Conservation (phyloP, 2,797 vertebrate species). For the Myotis findleyi region DNA sequence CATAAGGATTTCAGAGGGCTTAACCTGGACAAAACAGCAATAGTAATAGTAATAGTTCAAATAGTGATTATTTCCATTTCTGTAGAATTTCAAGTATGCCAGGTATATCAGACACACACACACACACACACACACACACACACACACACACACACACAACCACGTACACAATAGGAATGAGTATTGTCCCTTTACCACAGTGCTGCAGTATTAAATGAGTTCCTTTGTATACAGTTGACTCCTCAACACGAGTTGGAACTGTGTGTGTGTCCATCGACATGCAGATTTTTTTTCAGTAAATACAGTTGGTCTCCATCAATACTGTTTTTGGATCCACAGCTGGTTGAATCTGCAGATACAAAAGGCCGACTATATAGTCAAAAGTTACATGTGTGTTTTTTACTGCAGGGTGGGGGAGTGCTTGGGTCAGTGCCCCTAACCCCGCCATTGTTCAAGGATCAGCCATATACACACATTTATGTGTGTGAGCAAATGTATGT, state of each 20-base stretch:
- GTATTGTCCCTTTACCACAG: not conserved
- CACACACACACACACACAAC: not conserved
- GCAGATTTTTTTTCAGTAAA: not conserved
- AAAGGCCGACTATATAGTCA: not conserved
- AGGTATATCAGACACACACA: not conserved
- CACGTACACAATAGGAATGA: not conserved
- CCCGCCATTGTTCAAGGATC: not conserved
- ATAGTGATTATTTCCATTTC: not conserved
- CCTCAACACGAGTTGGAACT: not conserved
- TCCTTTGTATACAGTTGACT: not conserved
- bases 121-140: not conserved
- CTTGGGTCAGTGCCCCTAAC: not conserved
- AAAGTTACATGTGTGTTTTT: not conserved
- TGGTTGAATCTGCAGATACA: not conserved
- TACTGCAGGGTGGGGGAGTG: not conserved
- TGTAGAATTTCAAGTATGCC: not conserved
- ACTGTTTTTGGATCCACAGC: not conserved
- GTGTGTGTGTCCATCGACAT: not conserved
- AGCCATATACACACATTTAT: not conserved
- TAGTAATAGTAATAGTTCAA: not conserved
- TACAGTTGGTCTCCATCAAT: not conserved
- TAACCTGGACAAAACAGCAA: not conserved
- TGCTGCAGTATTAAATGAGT: not conserved
- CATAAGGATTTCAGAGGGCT: not conserved
- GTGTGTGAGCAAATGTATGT: not conserved